Evolutionary conservation across 2,797 vertebrate genomes (phyloP), one percentile per base, ranked within the genome.

Genomic region (Oceanodroma leucorhoa): DNA sequence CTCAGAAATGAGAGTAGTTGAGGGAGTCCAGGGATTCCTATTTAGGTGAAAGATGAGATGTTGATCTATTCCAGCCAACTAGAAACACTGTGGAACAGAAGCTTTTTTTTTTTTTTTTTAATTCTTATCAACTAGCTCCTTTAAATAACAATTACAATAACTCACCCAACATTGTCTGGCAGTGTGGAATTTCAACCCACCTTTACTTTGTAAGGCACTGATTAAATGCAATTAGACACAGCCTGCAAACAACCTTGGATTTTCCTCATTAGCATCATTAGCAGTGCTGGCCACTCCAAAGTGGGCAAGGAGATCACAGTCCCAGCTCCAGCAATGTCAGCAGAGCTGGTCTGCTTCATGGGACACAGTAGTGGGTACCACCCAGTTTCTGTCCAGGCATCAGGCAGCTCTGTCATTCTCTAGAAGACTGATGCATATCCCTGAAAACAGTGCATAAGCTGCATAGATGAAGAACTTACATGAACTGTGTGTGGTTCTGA

Each of bases 21-120:
- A 87, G 67, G 48, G 93, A 97, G 67, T 75, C 90, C 72, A 83
- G 87, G 75, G 89, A 93, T 84, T 95, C 75, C 75, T 93, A 53
- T 94, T 94, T 87, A 95, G 83, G 71, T 92, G 94, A 96, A 95
- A 96, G 71, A 94, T 53, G 86, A 97, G 93, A 94, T 60, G 71
- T 55, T 85, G 71, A 53, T 80, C 54, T 91, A 14, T 64, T 90
- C 57, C 75, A 96, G 90, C 89, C 90, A 92, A 61, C 83, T 57
- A 75, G 75, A 77, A 93, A 90, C 34, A 82, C 29, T 38, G n/a
- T 66, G 81, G 41, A 93, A 93, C 90, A 94, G 90, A 95, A 95
- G 76, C 22, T 79, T 76, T 66, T 78, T n/a, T 36, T 48, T 60
- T 54, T 55, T 38, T 24, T 54, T 61, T 22, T 55, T 38, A 22